Evolutionary conservation across 30 jellyfish, hydroid and myxozoan species (phyloP).

Genomic region (Aurelia coerulea): DNA sequence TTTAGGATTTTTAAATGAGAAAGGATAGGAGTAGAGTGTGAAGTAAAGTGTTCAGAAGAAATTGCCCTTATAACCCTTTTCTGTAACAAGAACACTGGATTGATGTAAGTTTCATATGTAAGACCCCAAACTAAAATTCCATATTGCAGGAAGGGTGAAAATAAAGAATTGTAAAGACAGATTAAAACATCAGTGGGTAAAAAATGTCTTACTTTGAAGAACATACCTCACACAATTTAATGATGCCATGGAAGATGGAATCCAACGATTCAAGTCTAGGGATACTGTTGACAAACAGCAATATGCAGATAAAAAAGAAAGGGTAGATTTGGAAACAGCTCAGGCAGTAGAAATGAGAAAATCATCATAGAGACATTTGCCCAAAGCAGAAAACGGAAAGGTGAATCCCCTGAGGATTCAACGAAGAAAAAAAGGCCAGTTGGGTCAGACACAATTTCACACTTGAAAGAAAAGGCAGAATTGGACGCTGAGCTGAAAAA

Average conservation of each 20-base stretch:
- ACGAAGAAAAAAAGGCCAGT: slow-evolving; percentile 20
- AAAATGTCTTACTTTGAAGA: too few relatives aligned
- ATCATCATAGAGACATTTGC: slow-evolving; percentile 26
- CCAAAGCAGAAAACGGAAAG: slow-evolving; percentile 12
- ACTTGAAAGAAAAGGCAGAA: slow-evolving; percentile 26
- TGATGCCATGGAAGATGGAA: slow-evolving; percentile 27
- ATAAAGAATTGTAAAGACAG: too few relatives aligned
- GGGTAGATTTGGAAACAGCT: slow-evolving; percentile 9
- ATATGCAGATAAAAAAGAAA: background rate
- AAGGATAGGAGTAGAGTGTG: too few relatives aligned
- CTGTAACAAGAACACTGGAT: too few relatives aligned
- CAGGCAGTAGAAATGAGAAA: slow-evolving; percentile 48
- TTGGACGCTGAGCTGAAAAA: slow-evolving; percentile 16
- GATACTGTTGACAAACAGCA: background rate
- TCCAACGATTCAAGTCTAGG: slow-evolving; percentile 10
- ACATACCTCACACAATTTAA: slow-evolving; percentile 9
- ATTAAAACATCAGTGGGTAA: too few relatives aligned
- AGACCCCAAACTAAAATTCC: too few relatives aligned
- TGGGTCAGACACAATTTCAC: slow-evolving; percentile 23
- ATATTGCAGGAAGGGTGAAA: too few relatives aligned
- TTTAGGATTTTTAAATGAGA: too few relatives aligned
- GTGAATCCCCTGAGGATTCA: background rate
- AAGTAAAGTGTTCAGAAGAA: too few relatives aligned
- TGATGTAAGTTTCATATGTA: too few relatives aligned
- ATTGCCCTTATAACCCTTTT: too few relatives aligned